These are phyloP conservation scores for Paraescarpia echinospica DNA, from an alignment of 1,140 invertebrate genomes.

Conservation along the genomic window DNA sequence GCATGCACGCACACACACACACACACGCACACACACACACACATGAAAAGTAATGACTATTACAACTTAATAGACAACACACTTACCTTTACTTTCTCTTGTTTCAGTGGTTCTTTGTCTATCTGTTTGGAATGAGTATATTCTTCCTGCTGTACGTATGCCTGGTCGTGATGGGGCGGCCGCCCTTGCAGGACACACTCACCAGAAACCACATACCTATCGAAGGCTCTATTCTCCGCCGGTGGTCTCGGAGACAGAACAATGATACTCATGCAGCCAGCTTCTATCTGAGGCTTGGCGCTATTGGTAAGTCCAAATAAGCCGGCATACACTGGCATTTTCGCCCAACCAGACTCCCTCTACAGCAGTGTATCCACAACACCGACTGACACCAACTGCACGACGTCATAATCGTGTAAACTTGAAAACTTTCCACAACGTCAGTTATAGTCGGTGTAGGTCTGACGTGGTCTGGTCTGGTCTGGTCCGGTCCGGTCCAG, in stretches of 20 bases:
- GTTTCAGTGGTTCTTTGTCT: neutral
- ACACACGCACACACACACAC: neutral
- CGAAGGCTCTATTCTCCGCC: neutral
- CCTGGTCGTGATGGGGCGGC: neutral
- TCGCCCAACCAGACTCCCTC: too few species aligned
- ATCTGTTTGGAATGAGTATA: constrained; percentile 17
- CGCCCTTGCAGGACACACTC: neutral
- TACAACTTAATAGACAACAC: too few species aligned
- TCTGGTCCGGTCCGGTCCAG: too few species aligned
- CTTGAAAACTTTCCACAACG: too few species aligned
- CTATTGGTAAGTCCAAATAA: neutral
- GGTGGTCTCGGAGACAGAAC: neutral
- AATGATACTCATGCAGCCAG: constrained; percentile 9
- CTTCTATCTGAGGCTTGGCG: constrained; percentile 20
- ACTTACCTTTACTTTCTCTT: neutral
- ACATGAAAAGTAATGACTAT: too few species aligned
- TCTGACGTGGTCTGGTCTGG: too few species aligned
- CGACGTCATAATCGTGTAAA: too few species aligned
- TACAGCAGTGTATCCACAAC: too few species aligned
- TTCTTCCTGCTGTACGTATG: constrained; percentile 18
- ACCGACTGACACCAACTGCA: too few species aligned
- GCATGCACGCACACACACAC: neutral
- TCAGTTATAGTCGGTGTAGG: too few species aligned
- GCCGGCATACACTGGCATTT: too few species aligned
- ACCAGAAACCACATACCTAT: neutral